Conservation (phyloP, 1,140 invertebrate genomes). For the Conus betulinus region DNA sequence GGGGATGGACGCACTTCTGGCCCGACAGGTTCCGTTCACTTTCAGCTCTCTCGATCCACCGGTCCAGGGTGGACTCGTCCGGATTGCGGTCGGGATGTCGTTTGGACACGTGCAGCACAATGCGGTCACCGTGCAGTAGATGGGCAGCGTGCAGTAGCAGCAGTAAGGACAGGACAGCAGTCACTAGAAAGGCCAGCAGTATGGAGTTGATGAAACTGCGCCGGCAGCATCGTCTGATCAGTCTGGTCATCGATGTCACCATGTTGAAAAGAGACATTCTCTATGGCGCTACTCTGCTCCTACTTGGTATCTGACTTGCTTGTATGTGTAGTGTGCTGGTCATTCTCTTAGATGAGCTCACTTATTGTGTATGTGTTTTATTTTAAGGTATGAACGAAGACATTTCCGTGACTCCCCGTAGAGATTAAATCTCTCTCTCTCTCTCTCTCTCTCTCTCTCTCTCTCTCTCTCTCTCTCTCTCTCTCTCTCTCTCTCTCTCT, state of each 20-base stretch:
- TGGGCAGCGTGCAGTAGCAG: background rate
- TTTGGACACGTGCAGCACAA: background rate
- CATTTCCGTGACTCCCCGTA: too few relatives aligned
- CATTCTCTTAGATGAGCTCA: background rate
- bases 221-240: background rate
- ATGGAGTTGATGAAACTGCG: background rate
- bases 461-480: too few relatives aligned
- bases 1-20: constrained; percentile 81
- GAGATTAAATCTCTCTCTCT: too few relatives aligned
- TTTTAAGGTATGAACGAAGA: background rate
- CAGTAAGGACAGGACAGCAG: background rate
- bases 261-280: background rate
- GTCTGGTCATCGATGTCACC: background rate
- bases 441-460: too few relatives aligned
- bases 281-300: background rate
- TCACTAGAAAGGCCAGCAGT: background rate
- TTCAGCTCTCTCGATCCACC: background rate
- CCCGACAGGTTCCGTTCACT: constrained; percentile 35
- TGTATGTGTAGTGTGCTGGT: background rate
- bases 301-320: background rate
- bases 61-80: too few relatives aligned
- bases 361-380: background rate
- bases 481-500: too few relatives aligned
- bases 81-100: too few relatives aligned
- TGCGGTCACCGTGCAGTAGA: background rate